Conservation (phyloP, 2,113 vertebrate genomes). For the Charina bottae region DNA sequence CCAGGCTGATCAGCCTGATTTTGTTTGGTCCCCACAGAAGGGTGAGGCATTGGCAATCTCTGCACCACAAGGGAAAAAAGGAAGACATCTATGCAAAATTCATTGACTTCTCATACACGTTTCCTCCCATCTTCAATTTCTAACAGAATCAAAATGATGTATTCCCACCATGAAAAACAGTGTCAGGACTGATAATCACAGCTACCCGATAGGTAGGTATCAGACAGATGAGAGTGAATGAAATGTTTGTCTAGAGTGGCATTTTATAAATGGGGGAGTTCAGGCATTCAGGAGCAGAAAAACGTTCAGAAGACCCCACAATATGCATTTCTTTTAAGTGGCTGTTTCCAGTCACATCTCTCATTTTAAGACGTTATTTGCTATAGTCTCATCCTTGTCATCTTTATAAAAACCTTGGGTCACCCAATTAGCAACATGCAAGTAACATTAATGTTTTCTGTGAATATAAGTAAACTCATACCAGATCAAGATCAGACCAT, state of each 20-base stretch:
- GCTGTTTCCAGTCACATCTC: background rate
- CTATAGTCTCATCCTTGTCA: background rate
- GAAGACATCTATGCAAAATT: background rate
- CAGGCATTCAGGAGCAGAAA: background rate
- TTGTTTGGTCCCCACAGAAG: constrained; percentile 56
- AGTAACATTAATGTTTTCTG: background rate
- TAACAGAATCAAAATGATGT: background rate
- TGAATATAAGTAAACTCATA: too few relatives aligned
- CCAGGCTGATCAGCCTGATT: constrained; percentile 64
- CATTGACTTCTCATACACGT: background rate
- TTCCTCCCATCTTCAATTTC: background rate
- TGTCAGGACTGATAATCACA: background rate
- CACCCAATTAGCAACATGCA: background rate
- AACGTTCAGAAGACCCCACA: background rate
- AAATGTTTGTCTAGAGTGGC: background rate
- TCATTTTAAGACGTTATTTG: background rate
- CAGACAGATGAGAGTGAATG: background rate
- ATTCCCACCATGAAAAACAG: background rate
- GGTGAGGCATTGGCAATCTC: constrained; percentile 62
- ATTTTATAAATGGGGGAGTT: background rate
- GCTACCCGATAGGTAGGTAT: background rate
- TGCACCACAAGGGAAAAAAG: constrained; percentile 35
- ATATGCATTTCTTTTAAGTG: background rate
- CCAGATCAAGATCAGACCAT: background rate
- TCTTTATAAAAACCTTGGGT: background rate